Evolutionary conservation across 2,113 vertebrate genomes (phyloP).

Genomic region (Phaethon lepturus): DNA sequence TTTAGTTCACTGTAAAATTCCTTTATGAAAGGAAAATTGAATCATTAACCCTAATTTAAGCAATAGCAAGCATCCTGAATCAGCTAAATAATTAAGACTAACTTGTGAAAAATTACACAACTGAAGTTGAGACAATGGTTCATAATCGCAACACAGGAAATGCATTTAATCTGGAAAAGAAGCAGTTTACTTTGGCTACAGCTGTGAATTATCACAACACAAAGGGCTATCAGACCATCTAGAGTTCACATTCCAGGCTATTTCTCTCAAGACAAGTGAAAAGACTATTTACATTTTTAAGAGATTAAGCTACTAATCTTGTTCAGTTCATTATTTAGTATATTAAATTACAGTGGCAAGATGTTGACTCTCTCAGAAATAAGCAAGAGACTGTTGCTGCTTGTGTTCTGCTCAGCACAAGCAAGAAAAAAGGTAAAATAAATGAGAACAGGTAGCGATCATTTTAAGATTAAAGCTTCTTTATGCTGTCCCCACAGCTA

Average conservation of each 20-base stretch:
- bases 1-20: background rate
- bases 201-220: background rate
- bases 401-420: background rate
- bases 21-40: background rate
- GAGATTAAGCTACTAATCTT: background rate
- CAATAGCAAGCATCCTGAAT: background rate
- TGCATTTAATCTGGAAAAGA: background rate
- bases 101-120: background rate
- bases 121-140: background rate
- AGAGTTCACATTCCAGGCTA: background rate
- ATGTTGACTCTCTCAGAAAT: background rate
- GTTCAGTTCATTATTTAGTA: background rate
- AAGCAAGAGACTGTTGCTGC: background rate
- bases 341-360: rapidly evolving
- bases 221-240: background rate
- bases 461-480: background rate
- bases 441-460: rapidly evolving
- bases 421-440: background rate
- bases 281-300: background rate
- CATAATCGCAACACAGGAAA: background rate
- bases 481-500: background rate
- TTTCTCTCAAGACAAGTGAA: background rate
- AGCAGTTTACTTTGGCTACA: background rate
- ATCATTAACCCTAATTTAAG: background rate
- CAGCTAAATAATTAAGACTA: background rate